phyloP scores from a whole-genome alignment of 2,888 invertebrate species.

The Lymantria dispar region DNA sequence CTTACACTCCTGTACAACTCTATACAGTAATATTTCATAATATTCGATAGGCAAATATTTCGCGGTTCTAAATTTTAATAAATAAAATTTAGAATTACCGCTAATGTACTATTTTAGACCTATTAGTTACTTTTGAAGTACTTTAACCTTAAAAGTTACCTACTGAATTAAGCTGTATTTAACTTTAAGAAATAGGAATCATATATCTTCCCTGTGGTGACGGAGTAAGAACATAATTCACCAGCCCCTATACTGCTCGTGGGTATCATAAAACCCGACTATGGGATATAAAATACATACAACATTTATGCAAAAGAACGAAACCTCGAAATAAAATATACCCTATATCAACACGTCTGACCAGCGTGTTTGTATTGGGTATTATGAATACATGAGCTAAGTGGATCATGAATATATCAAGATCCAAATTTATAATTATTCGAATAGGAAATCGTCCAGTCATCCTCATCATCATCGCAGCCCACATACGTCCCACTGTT shows the following conservation, averaged over 20 bases:
- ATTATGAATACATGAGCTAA: too few species aligned
- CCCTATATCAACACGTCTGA: too few species aligned
- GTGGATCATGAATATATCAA: neutral
- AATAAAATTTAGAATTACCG: neutral
- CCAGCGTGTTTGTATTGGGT: too few species aligned
- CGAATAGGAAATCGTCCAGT: constrained; percentile 2
- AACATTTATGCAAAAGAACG: too few species aligned
- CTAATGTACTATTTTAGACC: neutral
- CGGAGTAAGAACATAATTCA: too few species aligned
- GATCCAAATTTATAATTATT: constrained; percentile 1
- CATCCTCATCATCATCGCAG: too few species aligned
- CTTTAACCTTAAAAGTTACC: neutral
- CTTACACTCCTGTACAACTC: constrained; percentile 56
- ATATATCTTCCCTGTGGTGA: too few species aligned
- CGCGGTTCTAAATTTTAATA: neutral
- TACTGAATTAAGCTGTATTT: neutral
- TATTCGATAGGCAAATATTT: constrained; percentile 4
- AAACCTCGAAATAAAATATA: too few species aligned
- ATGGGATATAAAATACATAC: too few species aligned
- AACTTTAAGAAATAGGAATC: constrained; percentile 2
- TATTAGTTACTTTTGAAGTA: neutral
- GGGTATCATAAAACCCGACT: too few species aligned
- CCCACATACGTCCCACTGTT: too few species aligned
- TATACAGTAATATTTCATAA: constrained; percentile 41
- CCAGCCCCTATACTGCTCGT: too few species aligned